Evolutionary conservation across 2,888 invertebrate genomes (phyloP).

Genomic region (Cyclophora albipunctata): DNA sequence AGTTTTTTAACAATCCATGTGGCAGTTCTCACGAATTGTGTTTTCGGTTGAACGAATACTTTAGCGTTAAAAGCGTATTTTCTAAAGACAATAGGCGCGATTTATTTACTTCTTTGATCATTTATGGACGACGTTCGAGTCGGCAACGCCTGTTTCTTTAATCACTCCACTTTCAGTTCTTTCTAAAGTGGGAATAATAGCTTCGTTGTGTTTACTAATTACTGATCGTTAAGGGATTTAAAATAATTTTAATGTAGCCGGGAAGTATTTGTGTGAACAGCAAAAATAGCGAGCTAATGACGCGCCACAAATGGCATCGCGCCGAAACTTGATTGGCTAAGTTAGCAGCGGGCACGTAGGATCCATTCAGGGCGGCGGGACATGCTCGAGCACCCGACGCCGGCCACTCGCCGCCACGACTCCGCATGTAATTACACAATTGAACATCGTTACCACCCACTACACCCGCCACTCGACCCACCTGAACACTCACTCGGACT

Average conservation of each 20-base stretch:
- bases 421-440: slow-evolving; percentile 44
- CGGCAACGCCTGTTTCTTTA: background rate
- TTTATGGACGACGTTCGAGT: too few species aligned
- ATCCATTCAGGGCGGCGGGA: slow-evolving; percentile 47
- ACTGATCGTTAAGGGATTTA: too few species aligned
- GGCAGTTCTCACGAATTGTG: background rate
- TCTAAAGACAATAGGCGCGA: background rate
- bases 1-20: slow-evolving; percentile 4
- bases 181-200: too few species aligned
- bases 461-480: slow-evolving; percentile 17
- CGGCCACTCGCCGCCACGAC: slow-evolving; percentile 27
- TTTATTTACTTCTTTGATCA: slow-evolving; percentile 1
- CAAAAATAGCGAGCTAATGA: slow-evolving; percentile 30
- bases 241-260: too few species aligned
- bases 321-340: slow-evolving; percentile 50
- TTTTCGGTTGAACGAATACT: background rate
- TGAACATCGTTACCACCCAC: slow-evolving; percentile 22
- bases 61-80: background rate
- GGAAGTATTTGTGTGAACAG: too few species aligned
- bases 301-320: slow-evolving; percentile 37
- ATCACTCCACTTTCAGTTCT: too few species aligned
- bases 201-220: too few species aligned
- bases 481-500: too few species aligned
- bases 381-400: slow-evolving; percentile 29
- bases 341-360: slow-evolving; percentile 66